Base-by-base conservation (phyloP, 2,113 vertebrate species). In the Cavia porcellus region DNA sequence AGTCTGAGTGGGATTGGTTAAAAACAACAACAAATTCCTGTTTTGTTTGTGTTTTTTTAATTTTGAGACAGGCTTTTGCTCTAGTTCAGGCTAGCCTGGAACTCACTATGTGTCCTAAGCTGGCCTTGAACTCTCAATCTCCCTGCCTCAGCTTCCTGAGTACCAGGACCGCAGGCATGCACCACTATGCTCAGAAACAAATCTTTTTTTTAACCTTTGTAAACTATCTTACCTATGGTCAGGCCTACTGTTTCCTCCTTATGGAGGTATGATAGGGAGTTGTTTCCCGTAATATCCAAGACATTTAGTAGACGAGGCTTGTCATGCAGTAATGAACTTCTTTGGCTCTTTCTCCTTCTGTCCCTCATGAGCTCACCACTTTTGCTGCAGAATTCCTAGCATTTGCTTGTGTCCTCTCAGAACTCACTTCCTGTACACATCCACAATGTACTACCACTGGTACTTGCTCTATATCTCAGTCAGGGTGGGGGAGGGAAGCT, bases 401-500 rank as follows among this genome's bases (percentile, higher is more conserved):
- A 7, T 7, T 38, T 9, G 14, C 45, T 62, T 38, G 24, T 74
- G 19, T 12, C 4, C 30, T 28, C 42, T 55, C 1, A 28, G 7
- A 9, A 13, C 35, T 84, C 87, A 32, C 45, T 66, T 90, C 30
- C 64, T 38, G 66, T n/a, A 15, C 10, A 30, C 9, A 24, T 25
- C 7, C 15, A 17, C 3, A 14, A 19, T 47, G 79, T 92, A 52
- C 47, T 50, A 28, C 42, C 42, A 13, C 79, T 14, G 55, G 38
- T 42, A 35, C 10, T 9, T 57, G 30, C 35, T 82, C 64, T 52
- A 11, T 42, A 1, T 45, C 61, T 87, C 57, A 25, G 22, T 30
- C n/a, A 45, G 24, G 0, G 3, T 6, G 7, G 20, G 9, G 3
- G 20, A 7, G 13, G 7, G 15, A 5, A 42, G n/a, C 3, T 10